Evolutionary conservation across 2,797 vertebrate genomes (phyloP), one percentile per base, ranked within the genome.

Genomic region (Caiman crocodilus): DNA sequence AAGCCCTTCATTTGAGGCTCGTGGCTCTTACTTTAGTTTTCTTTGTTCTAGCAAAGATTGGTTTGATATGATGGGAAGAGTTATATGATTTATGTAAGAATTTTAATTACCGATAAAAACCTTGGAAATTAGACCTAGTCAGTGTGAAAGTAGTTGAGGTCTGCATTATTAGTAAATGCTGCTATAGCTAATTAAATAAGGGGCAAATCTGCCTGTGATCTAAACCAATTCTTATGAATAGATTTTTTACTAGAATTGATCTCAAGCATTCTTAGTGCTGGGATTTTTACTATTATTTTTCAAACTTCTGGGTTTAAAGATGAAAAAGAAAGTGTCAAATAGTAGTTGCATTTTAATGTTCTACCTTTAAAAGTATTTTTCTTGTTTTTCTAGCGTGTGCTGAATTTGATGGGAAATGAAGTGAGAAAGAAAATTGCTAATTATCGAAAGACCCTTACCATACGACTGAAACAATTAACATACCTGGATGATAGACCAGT

Each of bases 401-500:
- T 99, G 87, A 98, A 98, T 92, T 96, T 99, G 78, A 98, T 98
- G 97, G 99, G 99, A 81, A 99, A 99, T 56, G 96, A 98, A 23
- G 98, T 99, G 23, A 97, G 98, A 90, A 98, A 61, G 93, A 98
- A 98, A 87, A 99, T 99, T 75, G 86, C 98, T 55, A 98, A 99
- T 97, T 99, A 99, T 85, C 98, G 99, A 84, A 99, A 98, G 96
- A 98, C 98, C 0, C 85, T 99, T 92, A 99, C 96, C 1, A 95
- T 99, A 60, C 98, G 87, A 12, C 98, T 99, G 1, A 98, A 98
- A 92, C 97, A 98, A 23, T 96, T 99, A 77, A 99, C 98, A 0
- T 99, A 98, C 87, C 97, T 99, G 50, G 99, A 99, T 60, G 98
- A 99, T 88, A 98, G 98, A 50, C 99, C 99, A 0, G 98, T 99